phyloP scores from a whole-genome alignment of 2,113 vertebrate genomes.

The Rhadina sibilatrix region DNA sequence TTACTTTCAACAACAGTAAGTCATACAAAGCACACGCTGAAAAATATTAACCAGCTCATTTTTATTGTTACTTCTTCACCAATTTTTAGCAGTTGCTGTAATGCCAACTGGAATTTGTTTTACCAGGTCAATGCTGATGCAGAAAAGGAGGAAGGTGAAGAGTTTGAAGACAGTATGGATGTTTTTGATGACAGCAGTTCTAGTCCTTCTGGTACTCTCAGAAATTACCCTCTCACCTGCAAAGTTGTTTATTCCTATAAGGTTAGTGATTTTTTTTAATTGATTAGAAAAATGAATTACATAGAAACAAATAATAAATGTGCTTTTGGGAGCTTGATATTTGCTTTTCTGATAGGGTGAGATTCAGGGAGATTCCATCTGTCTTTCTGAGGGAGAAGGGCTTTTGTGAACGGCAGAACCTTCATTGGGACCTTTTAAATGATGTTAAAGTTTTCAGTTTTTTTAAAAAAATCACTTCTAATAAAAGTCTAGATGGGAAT shows the following conservation, averaged over 20 bases:
- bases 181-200: constrained; percentile 96
- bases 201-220: constrained; percentile 95
- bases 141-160: constrained; percentile 92
- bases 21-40: background rate
- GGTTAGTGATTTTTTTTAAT: constrained; percentile 70
- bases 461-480: background rate
- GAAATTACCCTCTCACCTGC: constrained; percentile 97
- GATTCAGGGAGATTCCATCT: background rate
- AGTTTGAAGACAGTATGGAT: constrained; percentile 97
- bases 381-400: background rate
- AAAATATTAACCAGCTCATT: fast-evolving
- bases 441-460: background rate
- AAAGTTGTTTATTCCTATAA: constrained; percentile 98
- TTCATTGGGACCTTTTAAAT: fast-evolving
- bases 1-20: background rate
- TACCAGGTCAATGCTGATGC: constrained; percentile 84
- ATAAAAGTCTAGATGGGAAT: background rate
- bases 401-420: background rate
- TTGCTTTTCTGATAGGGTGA: background rate
- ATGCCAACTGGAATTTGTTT: background rate
- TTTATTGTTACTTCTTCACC: background rate
- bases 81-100: background rate
- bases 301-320: background rate
- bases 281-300: background rate
- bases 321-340: background rate